These are phyloP conservation scores for Diplodus puntazzo DNA, from an alignment of 2,797 vertebrate genomes.

Conservation along the genomic window DNA sequence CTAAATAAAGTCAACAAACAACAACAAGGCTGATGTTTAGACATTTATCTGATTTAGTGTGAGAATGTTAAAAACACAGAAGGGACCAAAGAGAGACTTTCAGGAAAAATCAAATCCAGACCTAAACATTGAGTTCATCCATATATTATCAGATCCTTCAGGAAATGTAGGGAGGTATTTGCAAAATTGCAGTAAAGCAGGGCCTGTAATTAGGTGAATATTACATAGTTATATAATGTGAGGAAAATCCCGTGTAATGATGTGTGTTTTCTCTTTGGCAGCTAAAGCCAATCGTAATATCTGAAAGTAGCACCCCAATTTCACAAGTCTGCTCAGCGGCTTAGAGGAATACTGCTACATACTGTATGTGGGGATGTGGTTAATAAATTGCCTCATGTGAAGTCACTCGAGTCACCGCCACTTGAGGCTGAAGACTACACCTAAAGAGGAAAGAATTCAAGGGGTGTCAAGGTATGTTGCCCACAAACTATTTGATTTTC, in stretches of 20 bases:
- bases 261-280: slow-evolving; percentile 11
- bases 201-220: not conserved
- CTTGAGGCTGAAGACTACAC: not conserved
- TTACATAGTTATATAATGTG: no score
- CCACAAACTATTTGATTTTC: no score
- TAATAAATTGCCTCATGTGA: not conserved
- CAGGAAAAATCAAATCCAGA: slow-evolving; percentile 12
- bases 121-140: not conserved
- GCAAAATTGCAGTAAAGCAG: not conserved
- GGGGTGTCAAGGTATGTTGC: no score
- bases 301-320: not conserved
- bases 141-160: slow-evolving; percentile 3
- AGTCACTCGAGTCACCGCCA: not conserved
- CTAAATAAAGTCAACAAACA: slow-evolving; percentile 73
- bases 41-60: slow-evolving; percentile 70
- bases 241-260: not conserved
- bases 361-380: not conserved
- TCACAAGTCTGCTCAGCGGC: not conserved
- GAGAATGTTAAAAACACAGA: slow-evolving; percentile 48
- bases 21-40: slow-evolving; percentile 62
- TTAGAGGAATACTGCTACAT: not conserved
- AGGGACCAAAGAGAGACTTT: not conserved
- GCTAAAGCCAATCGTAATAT: not conserved
- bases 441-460: not conserved
- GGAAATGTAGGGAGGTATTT: slow-evolving; percentile 9